Conservation (phyloP, 2,113 vertebrate genomes). For the Malaclemys terrapin region DNA sequence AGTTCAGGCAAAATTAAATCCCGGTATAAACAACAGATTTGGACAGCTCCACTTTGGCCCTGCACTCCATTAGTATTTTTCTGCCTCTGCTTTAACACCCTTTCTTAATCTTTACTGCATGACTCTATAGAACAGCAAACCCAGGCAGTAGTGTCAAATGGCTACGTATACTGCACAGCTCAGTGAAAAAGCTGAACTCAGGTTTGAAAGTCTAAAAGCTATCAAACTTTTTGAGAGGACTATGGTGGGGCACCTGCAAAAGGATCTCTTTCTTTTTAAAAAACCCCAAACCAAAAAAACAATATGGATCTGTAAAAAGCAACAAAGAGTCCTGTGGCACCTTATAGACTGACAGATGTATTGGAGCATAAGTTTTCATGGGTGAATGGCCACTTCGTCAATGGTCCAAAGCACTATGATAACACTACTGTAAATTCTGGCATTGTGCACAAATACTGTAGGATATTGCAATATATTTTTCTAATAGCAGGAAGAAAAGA, state of each 20-base stretch:
- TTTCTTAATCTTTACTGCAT: conserved; percentile 55
- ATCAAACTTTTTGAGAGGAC: conserved; percentile 2
- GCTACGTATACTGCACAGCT: neutral
- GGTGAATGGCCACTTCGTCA: too few species aligned
- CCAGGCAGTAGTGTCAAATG: neutral
- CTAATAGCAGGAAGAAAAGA: neutral
- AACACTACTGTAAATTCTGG: neutral
- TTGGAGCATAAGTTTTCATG: too few species aligned
- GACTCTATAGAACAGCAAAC: conserved; percentile 9
- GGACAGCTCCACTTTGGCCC: conserved; percentile 43
- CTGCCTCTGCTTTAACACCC: conserved; percentile 24
- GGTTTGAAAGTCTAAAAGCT: conserved; percentile 6
- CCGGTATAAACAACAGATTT: conserved; percentile 60
- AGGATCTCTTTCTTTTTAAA: neutral
- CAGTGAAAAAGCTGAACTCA: conserved; percentile 14
- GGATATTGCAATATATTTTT: neutral
- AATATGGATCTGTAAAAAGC: neutral
- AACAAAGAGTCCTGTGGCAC: too few species aligned
- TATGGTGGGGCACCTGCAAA: neutral
- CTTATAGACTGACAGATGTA: too few species aligned
- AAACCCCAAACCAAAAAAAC: fast-evolving
- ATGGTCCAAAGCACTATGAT: neutral
- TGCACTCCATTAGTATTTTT: conserved; percentile 46
- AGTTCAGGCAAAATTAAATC: conserved; percentile 65
- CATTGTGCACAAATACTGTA: neutral